These are phyloP conservation scores for Drosophila subquinaria DNA, from an alignment of 2,888 invertebrate species.

Conservation along the genomic window DNA sequence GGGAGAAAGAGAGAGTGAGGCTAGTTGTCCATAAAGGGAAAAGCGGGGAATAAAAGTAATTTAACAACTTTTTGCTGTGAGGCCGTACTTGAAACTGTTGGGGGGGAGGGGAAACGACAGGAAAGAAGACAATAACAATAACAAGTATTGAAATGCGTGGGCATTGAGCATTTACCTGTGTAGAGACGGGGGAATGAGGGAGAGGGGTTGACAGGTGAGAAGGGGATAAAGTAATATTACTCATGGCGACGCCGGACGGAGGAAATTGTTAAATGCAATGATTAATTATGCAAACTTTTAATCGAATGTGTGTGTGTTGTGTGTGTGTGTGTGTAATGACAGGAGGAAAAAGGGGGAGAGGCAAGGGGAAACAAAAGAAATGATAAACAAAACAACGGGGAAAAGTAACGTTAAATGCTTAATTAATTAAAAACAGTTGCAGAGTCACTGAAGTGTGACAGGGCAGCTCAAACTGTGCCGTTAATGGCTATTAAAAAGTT, in stretches of 20 bases:
- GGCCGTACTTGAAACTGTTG: slow-evolving; percentile 36
- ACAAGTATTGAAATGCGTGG: slow-evolving; percentile 42
- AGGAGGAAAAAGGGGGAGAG: background rate
- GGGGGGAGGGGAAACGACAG: background rate
- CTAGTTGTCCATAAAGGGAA: background rate
- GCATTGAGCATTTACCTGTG: slow-evolving; percentile 1
- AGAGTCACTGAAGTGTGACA: slow-evolving; percentile 25
- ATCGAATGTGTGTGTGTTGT: slow-evolving; percentile 44
- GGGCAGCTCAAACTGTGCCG: slow-evolving; percentile 34
- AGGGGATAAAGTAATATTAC: slow-evolving; percentile 18
- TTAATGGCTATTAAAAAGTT: slow-evolving; percentile 7
- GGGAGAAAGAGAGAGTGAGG: background rate
- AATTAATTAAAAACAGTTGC: slow-evolving; percentile 54
- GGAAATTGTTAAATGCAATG: slow-evolving; percentile 67
- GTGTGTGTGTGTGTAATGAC: background rate
- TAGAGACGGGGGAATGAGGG: background rate
- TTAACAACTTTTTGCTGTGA: slow-evolving; percentile 55
- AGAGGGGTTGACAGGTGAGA: background rate
- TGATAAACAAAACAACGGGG: slow-evolving; percentile 22
- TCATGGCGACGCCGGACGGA: slow-evolving; percentile 20
- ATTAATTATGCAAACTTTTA: slow-evolving; percentile 72
- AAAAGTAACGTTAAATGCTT: slow-evolving; percentile 29
- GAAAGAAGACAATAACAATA: background rate
- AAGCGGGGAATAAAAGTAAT: slow-evolving; percentile 46
- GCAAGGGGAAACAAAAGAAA: background rate